Percentiles rank a stretch among this genome's conserved stretches.
Evolutionary conservation across 1,140 invertebrate species (phyloP).

Genomic region (Chymomyza costata): DNA sequence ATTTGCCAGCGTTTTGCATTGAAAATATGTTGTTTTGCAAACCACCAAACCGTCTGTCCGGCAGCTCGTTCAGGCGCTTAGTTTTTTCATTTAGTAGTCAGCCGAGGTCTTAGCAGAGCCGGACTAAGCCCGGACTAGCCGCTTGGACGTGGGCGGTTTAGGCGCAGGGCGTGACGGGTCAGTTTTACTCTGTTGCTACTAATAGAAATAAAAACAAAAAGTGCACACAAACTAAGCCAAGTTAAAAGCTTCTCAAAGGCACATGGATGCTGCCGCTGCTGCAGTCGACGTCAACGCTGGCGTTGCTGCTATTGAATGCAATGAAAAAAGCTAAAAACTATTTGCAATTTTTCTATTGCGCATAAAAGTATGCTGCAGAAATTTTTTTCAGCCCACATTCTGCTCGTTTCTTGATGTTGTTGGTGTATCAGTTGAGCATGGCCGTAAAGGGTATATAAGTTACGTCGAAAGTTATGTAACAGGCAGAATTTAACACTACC

Average conservation of each 20-base stretch:
- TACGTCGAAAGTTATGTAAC: too few species aligned
- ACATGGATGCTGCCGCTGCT: slow-evolving; percentile 17
- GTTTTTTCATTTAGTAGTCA: slow-evolving; percentile 58
- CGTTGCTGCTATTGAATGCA: slow-evolving; percentile 35
- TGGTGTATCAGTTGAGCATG: too few species aligned
- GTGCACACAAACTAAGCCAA: slow-evolving; percentile 65
- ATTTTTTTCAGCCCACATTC: slow-evolving; percentile 26
- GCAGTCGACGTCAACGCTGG: slow-evolving; percentile 12
- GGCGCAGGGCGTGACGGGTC: too few species aligned
- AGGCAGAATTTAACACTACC: too few species aligned
- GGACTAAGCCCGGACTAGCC: too few species aligned
- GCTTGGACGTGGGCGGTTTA: too few species aligned
- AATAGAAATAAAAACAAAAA: slow-evolving; percentile 73
- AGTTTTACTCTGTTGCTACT: slow-evolving; percentile 58
- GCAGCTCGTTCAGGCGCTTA: slow-evolving; percentile 6
- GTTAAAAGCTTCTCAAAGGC: slow-evolving; percentile 71
- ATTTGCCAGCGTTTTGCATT: too few species aligned
- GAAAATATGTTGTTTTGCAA: slow-evolving; percentile 44
- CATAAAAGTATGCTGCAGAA: slow-evolving; percentile 69
- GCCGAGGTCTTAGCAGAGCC: too few species aligned
- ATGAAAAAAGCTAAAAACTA: slow-evolving; percentile 73
- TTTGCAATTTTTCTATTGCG: slow-evolving; percentile 72
- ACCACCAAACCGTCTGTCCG: too few species aligned
- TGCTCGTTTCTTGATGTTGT: too few species aligned
- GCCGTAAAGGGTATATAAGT: too few species aligned